Evolutionary conservation across 2,113 vertebrate species (phyloP).

Genomic region (Sceloporus tristichus): DNA sequence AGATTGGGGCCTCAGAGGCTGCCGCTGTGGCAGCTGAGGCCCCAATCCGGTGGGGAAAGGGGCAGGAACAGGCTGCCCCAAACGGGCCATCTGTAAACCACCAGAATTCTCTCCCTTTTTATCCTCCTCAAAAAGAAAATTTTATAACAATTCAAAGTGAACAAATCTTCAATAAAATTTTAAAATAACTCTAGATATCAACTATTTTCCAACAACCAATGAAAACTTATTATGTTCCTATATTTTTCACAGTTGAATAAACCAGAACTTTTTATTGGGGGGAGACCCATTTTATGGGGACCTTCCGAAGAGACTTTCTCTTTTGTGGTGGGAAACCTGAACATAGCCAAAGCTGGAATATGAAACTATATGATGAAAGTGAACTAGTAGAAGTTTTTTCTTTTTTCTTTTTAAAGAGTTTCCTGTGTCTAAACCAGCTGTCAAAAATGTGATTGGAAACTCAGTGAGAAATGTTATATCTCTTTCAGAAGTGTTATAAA

Average conservation of each 20-base stretch:
- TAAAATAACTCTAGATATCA: neutral
- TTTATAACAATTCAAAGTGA: neutral
- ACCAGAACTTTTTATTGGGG: neutral
- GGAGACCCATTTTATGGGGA: neutral
- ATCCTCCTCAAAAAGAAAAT: too few species aligned
- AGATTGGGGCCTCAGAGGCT: too few species aligned
- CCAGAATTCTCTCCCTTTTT: too few species aligned
- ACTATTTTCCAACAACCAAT: too few species aligned
- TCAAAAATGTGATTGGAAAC: neutral
- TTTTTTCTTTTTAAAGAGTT: neutral
- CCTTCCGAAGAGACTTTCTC: neutral
- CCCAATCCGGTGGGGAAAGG: too few species aligned
- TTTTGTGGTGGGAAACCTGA: neutral
- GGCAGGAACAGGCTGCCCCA: too few species aligned
- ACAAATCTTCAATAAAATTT: neutral
- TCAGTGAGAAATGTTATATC: neutral
- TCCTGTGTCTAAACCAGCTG: neutral
- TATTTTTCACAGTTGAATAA: neutral
- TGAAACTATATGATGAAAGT: neutral
- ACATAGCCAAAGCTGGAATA: neutral
- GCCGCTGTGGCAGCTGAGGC: too few species aligned
- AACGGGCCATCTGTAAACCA: too few species aligned
- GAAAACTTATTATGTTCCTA: too few species aligned
- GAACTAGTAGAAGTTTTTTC: neutral
- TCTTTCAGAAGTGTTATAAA: neutral